Conservation (phyloP, 2,888 invertebrate species). For the Pelosia muscerda region DNA sequence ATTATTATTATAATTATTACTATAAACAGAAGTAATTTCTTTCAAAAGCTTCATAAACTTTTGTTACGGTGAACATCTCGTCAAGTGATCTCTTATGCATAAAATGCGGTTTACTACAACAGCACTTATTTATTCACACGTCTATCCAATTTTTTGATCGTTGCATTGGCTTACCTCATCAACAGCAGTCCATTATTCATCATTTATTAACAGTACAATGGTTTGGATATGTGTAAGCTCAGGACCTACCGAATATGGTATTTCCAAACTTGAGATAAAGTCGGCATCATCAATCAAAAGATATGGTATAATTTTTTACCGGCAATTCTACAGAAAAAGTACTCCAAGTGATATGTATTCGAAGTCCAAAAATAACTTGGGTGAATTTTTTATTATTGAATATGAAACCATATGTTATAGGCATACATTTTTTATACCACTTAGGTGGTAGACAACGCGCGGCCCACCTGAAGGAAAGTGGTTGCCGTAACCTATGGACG, state of each 20-base stretch:
- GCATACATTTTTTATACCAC: too few species aligned
- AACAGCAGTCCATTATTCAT: not conserved
- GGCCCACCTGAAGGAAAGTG: too few species aligned
- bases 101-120: too few species aligned
- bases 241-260: conserved; percentile 1
- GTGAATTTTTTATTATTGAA: not conserved
- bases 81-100: too few species aligned
- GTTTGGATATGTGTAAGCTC: conserved; percentile 1
- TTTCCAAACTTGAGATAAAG: not conserved
- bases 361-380: not conserved
- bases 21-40: too few species aligned
- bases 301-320: conserved; percentile 2
- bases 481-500: too few species aligned
- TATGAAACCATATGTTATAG: too few species aligned
- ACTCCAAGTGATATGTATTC: not conserved
- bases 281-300: conserved; percentile 7
- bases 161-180: not conserved
- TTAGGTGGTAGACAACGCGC: too few species aligned
- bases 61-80: too few species aligned
- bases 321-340: not conserved
- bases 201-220: not conserved
- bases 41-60: too few species aligned
- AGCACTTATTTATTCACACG: not conserved
- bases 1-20: too few species aligned
- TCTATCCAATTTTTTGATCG: not conserved